Evolutionary conservation across 2,888 invertebrate species (phyloP), one percentile per base, ranked within the genome.

Genomic region (Drosophila parthenogenetica): DNA sequence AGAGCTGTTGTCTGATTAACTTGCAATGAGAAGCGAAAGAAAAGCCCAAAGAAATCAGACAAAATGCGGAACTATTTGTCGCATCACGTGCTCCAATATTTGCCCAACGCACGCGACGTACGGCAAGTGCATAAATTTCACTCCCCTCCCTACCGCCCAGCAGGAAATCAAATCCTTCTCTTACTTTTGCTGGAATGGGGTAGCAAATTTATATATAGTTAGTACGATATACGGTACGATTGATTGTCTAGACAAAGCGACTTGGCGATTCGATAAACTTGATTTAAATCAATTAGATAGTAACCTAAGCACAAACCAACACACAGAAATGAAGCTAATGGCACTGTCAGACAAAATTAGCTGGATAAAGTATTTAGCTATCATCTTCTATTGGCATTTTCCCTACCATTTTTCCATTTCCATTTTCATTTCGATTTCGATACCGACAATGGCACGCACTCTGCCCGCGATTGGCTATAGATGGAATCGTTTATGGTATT

Each of bases 31-130:
- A 19, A 29, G 45, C 43, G 63, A 68, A 54, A 61, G 46, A 61
- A 68, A 54, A 61, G 49, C 40, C 53, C 1, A 79, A 71, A 43
- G 53, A 48, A 59, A 54, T 54, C 58, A 55, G 55, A 65, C 59
- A 51, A 66, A 69, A 88, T 82, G 86, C 84, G 87, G 87, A 88
- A 88, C 87, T 79, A 82, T 88, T 86, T 86, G 89, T 86, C 85
- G 85, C 85, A 86, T 89, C 86, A 85, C 86, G 88, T 89, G 89
- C 65, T 69, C 45, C 51, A 61, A 88, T 81, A 89, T 89, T 77
- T 86, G 68, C 75, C 51, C 45, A 79, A 88, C 84, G 79, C 88
- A 89, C 88, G 88, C 88, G 73, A 89, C 54, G 48, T 17, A 45
- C 40, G 51, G 19, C 55, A 32, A 58, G 64, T 63, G 79, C 63